These are phyloP conservation scores for Andrena hattorfiana DNA, from an alignment of 2,888 invertebrate genomes.

Conservation along the genomic window DNA sequence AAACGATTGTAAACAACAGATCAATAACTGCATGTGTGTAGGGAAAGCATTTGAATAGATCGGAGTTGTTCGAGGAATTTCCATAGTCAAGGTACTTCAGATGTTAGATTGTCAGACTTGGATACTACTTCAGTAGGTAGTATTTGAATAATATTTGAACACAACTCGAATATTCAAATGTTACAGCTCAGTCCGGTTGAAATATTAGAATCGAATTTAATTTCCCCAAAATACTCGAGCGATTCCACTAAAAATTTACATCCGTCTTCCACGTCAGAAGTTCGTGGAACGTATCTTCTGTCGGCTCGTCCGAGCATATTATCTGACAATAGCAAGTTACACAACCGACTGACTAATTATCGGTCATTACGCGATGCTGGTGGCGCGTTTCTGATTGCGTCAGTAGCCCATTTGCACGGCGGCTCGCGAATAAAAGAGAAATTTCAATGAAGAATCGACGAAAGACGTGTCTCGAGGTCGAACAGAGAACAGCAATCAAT, in stretches of 20 bases:
- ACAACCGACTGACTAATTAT: conserved; percentile 76
- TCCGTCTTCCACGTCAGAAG: not conserved
- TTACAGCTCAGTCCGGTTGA: too few species aligned
- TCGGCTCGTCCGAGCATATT: conserved; percentile 52
- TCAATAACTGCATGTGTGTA: not conserved
- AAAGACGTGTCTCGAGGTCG: conserved; percentile 34
- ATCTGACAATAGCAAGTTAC: conserved; percentile 64
- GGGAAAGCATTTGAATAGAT: not conserved
- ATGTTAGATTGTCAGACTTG: not conserved
- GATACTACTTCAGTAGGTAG: not conserved
- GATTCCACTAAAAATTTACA: not conserved
- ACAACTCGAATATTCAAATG: too few species aligned
- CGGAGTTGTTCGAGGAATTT: too few species aligned
- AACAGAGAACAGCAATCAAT: not conserved
- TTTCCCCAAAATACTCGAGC: not conserved
- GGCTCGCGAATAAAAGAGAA: conserved; percentile 52
- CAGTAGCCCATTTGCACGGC: conserved; percentile 65
- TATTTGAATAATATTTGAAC: not conserved
- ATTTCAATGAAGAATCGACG: conserved; percentile 44
- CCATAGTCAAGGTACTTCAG: not conserved
- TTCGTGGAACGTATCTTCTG: conserved; percentile 48
- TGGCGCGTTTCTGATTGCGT: conserved; percentile 70
- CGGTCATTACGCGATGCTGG: conserved; percentile 73
- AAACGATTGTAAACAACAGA: not conserved
- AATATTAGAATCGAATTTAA: not conserved